Percentiles rank a stretch among this genome's conserved stretches.
phyloP scores from a whole-genome alignment of 2,797 vertebrate genomes.

The Cirrhinus mrigala region DNA sequence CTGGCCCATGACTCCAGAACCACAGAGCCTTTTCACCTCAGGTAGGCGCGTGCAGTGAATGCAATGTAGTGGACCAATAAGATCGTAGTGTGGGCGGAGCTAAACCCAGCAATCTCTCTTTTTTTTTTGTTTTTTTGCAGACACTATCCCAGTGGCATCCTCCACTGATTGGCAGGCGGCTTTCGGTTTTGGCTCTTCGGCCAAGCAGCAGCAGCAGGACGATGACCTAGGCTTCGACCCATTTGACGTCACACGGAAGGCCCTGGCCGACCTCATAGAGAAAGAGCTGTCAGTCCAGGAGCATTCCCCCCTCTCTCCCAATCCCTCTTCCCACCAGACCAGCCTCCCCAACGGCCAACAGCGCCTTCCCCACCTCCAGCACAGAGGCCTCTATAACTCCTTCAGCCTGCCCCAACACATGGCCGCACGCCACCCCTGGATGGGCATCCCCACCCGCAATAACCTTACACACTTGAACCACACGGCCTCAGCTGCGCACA shows the following conservation, averaged over 20 bases:
- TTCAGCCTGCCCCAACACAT: constrained; percentile 89
- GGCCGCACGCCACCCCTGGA: constrained; percentile 94
- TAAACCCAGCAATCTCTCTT: background rate
- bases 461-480: constrained; percentile 99
- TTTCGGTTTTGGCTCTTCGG: constrained; percentile 97
- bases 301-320: constrained; percentile 86
- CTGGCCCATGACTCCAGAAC: constrained; percentile 90
- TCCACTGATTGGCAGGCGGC: constrained; percentile 99
- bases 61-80: background rate
- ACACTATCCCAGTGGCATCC: constrained; percentile 97
- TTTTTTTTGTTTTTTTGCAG: constrained; percentile 71
- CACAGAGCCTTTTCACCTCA: constrained; percentile 91
- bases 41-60: constrained; percentile 67
- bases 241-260: constrained; percentile 97
- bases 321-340: constrained; percentile 76
- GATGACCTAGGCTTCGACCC: constrained; percentile 98
- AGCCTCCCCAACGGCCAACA: constrained; percentile 81
- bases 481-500: constrained; percentile 96
- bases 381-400: constrained; percentile 96
- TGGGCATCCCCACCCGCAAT: constrained; percentile 91
- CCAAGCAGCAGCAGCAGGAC: constrained; percentile 89
- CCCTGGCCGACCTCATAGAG: constrained; percentile 98
- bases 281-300: constrained; percentile 98
- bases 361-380: constrained; percentile 92
- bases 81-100: background rate